Conservation (phyloP, 2,113 vertebrate species). For the Calypte anna region DNA sequence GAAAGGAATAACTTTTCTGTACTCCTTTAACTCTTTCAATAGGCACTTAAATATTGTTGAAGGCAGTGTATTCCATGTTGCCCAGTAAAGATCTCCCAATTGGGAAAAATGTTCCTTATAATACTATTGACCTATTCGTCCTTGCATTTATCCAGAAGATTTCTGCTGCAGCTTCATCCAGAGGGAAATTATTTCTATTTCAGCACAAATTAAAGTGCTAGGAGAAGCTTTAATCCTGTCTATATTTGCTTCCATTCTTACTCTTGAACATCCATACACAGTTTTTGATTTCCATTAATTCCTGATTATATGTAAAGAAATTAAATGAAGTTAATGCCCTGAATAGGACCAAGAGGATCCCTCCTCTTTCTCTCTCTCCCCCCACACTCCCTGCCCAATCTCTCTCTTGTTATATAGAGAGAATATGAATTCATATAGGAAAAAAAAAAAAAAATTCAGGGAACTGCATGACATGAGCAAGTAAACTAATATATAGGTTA, state of each 20-base stretch:
- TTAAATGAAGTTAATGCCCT: neutral
- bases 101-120: neutral
- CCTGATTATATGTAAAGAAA: neutral
- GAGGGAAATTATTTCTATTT: neutral
- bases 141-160: neutral
- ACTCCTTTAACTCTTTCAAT: neutral
- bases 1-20: neutral
- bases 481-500: neutral
- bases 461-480: neutral
- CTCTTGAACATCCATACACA: neutral
- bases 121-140: neutral
- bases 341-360: neutral
- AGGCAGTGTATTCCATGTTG: neutral
- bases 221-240: neutral
- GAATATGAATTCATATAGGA: neutral
- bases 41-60: neutral
- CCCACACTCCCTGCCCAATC: fast-evolving
- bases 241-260: neutral
- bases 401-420: neutral
- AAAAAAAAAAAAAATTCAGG: neutral
- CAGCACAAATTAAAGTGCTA: neutral
- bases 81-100: neutral
- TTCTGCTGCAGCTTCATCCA: neutral
- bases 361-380: neutral
- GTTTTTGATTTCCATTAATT: neutral